Base-by-base conservation (phyloP, 2,113 vertebrate genomes). In the Deroptyus accipitrinus region DNA sequence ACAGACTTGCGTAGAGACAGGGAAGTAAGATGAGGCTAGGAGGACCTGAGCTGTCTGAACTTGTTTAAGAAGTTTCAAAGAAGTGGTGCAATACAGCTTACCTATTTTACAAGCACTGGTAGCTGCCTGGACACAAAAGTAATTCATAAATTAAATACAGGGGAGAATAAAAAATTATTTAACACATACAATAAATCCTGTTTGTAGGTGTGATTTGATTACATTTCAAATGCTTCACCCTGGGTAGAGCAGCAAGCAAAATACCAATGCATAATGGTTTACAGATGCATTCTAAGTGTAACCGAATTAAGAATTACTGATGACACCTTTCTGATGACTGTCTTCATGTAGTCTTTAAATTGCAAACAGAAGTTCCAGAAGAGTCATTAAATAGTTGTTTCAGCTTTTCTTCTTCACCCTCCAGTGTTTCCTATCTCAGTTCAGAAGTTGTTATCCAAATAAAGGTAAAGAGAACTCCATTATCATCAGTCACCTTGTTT, bases 61-160 rank as follows among this genome's bases (percentile, higher is more conserved):
- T 83, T 93, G 90, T 70, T 88, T 74, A 83, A 90, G 48, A 69
- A 49, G 59, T 77, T 91, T 93, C 54, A 84, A 86, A 94, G 90
- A 75, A 88, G 67, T 90, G 85, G 70, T 77, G 68, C 49, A 88
- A 92, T 42, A 86, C 35, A 61, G 61, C 10, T 83, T 88, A 80
- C 46, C 30, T 72, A n/a, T 78, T 94, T 81, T 75, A 91, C 64
- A 92, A 91, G 93, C 61, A 48, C 22, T 62, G 35, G 57, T 80
- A 83, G 24, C 33, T 78, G 55, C 18, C 17, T 55, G 59, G 59
- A 70, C 51, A 76, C 41, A 52, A 30, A 72, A 91, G 61, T 20
- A 67, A 64, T 79, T 84, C 3, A 1, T 41, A 84, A 69, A 27
- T 48, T 61, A 94, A 91, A 92, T 15, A 73, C 2, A 18, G 44